These are phyloP conservation scores for Zeus faber DNA, from an alignment of 2,113 vertebrate species.

Conservation along the genomic window DNA sequence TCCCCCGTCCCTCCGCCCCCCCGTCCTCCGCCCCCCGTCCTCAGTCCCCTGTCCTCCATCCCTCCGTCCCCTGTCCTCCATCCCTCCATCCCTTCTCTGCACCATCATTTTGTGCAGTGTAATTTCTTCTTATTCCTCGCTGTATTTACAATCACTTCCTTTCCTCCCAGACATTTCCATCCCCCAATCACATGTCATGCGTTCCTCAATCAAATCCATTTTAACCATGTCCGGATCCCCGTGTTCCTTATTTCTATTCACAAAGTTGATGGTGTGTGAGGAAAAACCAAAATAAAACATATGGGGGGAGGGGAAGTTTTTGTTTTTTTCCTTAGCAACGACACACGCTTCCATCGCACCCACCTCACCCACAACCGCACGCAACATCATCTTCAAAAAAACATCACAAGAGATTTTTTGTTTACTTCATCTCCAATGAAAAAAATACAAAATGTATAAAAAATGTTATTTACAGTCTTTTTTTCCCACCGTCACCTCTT, in stretches of 20 bases:
- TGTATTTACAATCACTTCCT: conserved; percentile 65
- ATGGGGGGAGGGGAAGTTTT: conserved; percentile 3
- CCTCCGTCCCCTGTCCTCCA: no score
- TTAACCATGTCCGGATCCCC: conserved; percentile 39
- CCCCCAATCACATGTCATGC: conserved; percentile 27
- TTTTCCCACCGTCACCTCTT: conserved; percentile 14
- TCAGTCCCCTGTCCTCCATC: no score
- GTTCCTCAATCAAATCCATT: conserved; percentile 53
- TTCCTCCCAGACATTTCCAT: conserved; percentile 21
- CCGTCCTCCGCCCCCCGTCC: no score
- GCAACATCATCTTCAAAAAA: conserved; percentile 83
- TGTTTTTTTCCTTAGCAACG: conserved; percentile 40
- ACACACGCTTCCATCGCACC: conserved; percentile 43
- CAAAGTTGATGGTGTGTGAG: conserved; percentile 33
- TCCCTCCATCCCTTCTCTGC: no score
- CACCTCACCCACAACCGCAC: conserved; percentile 62
- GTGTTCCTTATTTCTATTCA: conserved; percentile 37
- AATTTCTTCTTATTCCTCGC: conserved; percentile 38
- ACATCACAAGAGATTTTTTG: conserved; percentile 87
- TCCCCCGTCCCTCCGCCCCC: no score
- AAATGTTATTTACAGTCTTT: conserved; percentile 81
- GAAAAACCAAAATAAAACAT: conserved; percentile 18
- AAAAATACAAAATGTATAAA: conserved; percentile 98
- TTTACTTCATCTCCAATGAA: conserved; percentile 88
- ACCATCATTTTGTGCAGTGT: conserved; percentile 63